Evolutionary conservation across 2,113 vertebrate genomes (phyloP), one percentile per base, ranked within the genome.

Genomic region (Pteruthius melanotis): DNA sequence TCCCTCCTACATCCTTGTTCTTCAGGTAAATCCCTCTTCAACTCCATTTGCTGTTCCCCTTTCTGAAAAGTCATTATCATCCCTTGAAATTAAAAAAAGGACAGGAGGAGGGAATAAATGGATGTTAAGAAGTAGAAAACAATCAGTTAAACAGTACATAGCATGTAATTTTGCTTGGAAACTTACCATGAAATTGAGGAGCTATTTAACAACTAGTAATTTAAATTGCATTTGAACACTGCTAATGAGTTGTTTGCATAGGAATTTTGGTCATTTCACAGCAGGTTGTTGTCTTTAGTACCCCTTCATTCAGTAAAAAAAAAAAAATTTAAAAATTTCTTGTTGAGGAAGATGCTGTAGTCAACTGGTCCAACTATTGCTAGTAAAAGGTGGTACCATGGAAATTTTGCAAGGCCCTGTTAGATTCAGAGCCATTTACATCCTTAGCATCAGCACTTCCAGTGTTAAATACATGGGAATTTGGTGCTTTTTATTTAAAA

Each of bases 81-180:
- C 96, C 71, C 95, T 93, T 97, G 91, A 97, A 97, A 97, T 97
- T 96, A 95, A 75, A 83, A 64, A 86, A 88, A 92, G 95, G 94
- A 87, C 80, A 81, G 84, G 86, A 91, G 94, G 92, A 92, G 94
- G 96, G 95, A 97, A 97, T 94, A 97, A 98, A 97, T 96, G 94
- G 93, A 95, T 98, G 97, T 97, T 97, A 97, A 97, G 97, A 97
- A 98, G 96, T 98, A 98, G 97, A 98, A 98, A 98, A 98, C 98
- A 98, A 98, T 97, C 97, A 98, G 97, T 98, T 97, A 98, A 97
- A 97, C 97, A 95, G 97, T 97, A 97, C 97, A 95, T 97, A 97
- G 96, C 93, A 89, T 98, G 94, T 97, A 98, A 98, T 98, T 98
- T 98, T 97, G 96, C 95, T 98, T 97, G 97, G 97, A 98, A 98